Percentiles rank a stretch among this genome's conserved stretches.
Evolutionary conservation across 23 tunicate species (phyloP).

Genomic region (Halocynthia aurantium): DNA sequence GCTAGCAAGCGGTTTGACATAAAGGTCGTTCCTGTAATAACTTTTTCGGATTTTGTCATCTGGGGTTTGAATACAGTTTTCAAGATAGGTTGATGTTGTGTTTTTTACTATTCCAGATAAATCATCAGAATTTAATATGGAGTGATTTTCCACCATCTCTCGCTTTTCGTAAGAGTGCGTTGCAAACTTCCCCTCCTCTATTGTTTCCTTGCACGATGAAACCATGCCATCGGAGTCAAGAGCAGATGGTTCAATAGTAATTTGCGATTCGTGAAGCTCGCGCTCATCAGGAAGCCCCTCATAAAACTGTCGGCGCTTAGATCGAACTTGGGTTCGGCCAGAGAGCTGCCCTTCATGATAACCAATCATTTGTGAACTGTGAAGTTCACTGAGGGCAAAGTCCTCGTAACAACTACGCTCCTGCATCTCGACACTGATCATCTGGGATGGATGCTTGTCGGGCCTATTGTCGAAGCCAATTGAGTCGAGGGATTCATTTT

Average conservation of each 20-base stretch:
- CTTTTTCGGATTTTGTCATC: neutral
- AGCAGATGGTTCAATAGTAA: no score
- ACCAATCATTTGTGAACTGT: neutral
- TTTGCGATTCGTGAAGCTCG: no score
- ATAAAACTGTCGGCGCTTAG: neutral
- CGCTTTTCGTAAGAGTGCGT: neutral
- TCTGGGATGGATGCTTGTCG: neutral
- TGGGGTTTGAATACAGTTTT: neutral
- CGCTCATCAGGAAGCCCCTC: neutral
- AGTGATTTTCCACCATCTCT: constrained; percentile 2
- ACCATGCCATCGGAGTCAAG: no score
- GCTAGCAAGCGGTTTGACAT: neutral
- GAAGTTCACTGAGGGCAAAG: neutral
- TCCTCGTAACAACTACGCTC: neutral
- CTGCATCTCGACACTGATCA: neutral
- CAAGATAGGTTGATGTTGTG: neutral
- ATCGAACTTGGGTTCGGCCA: constrained; percentile 1
- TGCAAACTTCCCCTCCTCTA: neutral
- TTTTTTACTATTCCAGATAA: constrained; percentile 9
- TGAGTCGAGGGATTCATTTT: neutral
- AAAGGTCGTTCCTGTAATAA: neutral
- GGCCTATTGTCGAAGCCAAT: neutral
- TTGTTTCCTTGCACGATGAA: no score
- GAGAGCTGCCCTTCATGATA: neutral
- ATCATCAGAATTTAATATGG: neutral